Conservation (phyloP, 2,797 vertebrate genomes). For the Myotis pilosus region DNA sequence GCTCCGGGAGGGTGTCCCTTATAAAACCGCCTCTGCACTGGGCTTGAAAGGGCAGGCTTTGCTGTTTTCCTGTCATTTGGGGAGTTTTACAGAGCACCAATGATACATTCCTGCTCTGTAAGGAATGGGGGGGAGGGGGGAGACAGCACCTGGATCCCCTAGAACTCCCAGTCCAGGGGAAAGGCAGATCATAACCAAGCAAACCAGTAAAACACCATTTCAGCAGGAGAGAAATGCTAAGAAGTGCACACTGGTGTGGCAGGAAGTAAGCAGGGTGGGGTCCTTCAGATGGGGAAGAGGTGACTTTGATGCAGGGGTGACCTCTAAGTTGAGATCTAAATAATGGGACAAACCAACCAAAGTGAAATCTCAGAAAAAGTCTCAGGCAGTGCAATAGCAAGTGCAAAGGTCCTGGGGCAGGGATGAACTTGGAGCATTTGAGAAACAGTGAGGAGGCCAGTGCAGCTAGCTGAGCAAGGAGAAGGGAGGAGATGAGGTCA, state of each 20-base stretch:
- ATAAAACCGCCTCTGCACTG: neutral
- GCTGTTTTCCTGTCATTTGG: neutral
- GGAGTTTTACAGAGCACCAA: neutral
- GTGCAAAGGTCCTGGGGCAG: conserved; percentile 9
- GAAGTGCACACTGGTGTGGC: neutral
- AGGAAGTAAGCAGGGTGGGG: neutral
- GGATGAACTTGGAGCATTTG: neutral
- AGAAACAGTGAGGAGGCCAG: neutral
- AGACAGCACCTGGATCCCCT: neutral
- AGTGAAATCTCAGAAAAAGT: neutral
- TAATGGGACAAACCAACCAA: neutral
- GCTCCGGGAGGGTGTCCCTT: neutral
- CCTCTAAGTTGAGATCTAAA: neutral
- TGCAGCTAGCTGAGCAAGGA: neutral
- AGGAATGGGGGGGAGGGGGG: too few relatives aligned
- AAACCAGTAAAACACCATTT: neutral
- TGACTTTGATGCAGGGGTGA: neutral
- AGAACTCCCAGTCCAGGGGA: neutral
- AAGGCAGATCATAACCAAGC: neutral
- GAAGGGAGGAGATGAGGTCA: neutral
- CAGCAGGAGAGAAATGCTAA: neutral
- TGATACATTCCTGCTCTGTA: neutral
- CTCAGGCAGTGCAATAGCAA: neutral
- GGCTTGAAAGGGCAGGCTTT: neutral
- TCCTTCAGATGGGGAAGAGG: too few relatives aligned